A percentile compares a stretch with the other conserved stretches of the same genome.
These are phyloP conservation scores for Cavia aperea DNA, from an alignment of 2,113 vertebrate genomes.

Conservation along the genomic window DNA sequence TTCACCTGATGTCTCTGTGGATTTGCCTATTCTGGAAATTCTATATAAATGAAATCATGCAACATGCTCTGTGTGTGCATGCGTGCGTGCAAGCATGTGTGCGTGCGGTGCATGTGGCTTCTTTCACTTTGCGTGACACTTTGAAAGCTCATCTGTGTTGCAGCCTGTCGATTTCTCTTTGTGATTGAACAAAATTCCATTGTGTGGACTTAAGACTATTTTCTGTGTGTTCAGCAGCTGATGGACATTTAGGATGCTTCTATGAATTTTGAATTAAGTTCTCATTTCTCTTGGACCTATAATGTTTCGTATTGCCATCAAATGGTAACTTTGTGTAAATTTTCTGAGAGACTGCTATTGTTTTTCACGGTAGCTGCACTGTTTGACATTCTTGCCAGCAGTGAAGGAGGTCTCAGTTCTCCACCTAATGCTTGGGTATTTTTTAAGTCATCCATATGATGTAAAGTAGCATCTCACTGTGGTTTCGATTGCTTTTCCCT, in stretches of 20 bases:
- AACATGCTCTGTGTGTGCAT: neutral
- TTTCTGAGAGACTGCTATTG: neutral
- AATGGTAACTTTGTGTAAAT: neutral
- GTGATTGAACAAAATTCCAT: neutral
- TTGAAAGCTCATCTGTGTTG: neutral
- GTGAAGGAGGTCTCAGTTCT: neutral
- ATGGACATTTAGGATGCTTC: neutral
- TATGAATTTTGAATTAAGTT: neutral
- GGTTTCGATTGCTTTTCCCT: neutral
- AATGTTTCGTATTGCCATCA: neutral
- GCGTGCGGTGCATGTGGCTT: neutral
- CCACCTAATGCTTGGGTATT: neutral
- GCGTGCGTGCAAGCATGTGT: neutral
- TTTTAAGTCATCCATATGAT: neutral
- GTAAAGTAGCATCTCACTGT: neutral
- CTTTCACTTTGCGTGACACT: neutral
- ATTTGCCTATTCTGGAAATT: neutral
- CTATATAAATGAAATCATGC: neutral
- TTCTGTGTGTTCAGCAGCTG: neutral
- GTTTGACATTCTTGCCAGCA: neutral
- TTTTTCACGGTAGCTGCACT: neutral
- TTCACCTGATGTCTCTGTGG: neutral
- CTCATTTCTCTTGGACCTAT: neutral
- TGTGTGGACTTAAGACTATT: neutral
- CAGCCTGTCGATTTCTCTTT: neutral